Conservation (phyloP, 2,888 invertebrate species). For the Leptogaster cylindrica region DNA sequence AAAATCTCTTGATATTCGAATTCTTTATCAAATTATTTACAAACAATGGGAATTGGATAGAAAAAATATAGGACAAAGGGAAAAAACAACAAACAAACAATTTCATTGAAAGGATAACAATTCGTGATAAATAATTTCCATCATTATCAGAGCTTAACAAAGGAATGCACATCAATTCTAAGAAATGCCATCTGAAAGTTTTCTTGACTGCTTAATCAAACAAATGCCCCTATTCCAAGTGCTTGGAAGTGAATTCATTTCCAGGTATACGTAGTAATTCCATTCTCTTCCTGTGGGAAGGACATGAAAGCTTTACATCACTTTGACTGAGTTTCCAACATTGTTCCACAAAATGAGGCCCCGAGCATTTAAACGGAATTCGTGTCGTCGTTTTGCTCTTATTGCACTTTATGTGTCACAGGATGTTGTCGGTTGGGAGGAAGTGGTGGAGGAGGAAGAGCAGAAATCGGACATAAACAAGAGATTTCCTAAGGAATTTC, state of each 20-base stretch:
- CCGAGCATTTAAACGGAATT: constrained; percentile 30
- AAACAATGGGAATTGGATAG: too few relatives aligned
- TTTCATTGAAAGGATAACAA: constrained; percentile 23
- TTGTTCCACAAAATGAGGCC: constrained; percentile 32
- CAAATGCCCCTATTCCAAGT: not conserved
- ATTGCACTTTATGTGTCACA: constrained; percentile 27
- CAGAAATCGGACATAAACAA: constrained; percentile 30
- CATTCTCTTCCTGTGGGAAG: not conserved
- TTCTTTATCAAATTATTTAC: too few relatives aligned
- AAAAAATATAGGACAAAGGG: too few relatives aligned
- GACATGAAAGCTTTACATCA: constrained; percentile 32
- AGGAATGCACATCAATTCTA: constrained; percentile 34
- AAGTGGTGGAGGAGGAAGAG: not conserved
- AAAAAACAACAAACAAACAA: too few relatives aligned
- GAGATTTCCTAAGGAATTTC: constrained; percentile 22
- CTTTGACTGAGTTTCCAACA: constrained; percentile 27
- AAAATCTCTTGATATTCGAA: too few relatives aligned
- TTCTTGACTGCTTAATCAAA: constrained; percentile 16
- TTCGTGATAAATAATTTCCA: constrained; percentile 33
- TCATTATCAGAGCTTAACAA: constrained; percentile 26
- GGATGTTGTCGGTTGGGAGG: not conserved
- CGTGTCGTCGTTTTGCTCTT: constrained; percentile 29
- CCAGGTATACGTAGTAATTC: not conserved
- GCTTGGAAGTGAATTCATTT: not conserved
- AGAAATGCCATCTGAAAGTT: constrained; percentile 30